These are phyloP conservation scores for Pandion haliaetus DNA, from an alignment of 2,113 vertebrate species.

Conservation along the genomic window DNA sequence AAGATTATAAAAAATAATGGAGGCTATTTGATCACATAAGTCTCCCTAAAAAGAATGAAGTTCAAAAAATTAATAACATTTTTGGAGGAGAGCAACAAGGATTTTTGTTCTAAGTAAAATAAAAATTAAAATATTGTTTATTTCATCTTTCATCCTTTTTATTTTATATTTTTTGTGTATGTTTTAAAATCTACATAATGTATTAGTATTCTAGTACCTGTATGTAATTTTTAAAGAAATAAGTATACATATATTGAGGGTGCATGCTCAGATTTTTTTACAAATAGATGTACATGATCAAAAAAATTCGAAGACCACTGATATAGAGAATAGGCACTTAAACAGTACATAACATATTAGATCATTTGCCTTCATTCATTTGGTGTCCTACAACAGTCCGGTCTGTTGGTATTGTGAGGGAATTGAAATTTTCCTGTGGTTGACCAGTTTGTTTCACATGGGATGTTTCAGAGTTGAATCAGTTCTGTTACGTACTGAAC, in stretches of 20 bases:
- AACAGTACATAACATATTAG: neutral
- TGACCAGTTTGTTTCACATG: neutral
- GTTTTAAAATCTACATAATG: neutral
- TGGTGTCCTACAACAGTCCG: neutral
- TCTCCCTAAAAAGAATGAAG: neutral
- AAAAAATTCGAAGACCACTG: neutral
- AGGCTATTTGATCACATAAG: neutral
- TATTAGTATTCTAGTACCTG: neutral
- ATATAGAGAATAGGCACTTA: neutral
- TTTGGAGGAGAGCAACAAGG: rapidly evolving
- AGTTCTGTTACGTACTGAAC: neutral
- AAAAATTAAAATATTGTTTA: neutral
- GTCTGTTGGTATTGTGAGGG: neutral
- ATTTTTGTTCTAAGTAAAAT: neutral
- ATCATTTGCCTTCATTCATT: neutral
- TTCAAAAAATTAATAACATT: neutral
- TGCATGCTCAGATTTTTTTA: neutral
- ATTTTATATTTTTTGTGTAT: neutral
- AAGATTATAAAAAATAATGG: neutral
- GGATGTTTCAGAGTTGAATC: neutral
- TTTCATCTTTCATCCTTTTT: neutral
- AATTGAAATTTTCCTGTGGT: neutral
- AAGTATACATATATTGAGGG: neutral
- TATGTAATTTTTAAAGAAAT: neutral
- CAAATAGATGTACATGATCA: neutral